phyloP scores from a whole-genome alignment of 2,797 vertebrate species.

The Gorsachius magnificus region DNA sequence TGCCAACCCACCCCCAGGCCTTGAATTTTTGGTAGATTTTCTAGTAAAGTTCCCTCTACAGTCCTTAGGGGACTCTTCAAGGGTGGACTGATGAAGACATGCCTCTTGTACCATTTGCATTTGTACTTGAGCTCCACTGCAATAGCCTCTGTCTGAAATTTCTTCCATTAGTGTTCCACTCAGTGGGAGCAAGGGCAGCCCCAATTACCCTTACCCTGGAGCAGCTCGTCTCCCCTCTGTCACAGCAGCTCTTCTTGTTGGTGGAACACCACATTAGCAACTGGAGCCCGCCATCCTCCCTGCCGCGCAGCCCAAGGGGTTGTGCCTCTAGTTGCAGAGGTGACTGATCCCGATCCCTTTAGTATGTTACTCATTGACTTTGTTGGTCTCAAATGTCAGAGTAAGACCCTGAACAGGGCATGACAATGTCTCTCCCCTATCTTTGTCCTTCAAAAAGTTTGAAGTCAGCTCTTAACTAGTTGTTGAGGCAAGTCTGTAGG shows the following conservation, averaged over 20 bases:
- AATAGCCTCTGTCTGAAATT: neutral
- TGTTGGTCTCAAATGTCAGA: neutral
- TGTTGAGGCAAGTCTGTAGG: neutral
- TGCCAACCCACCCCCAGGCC: slow-evolving; percentile 53
- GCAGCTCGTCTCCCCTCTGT: neutral
- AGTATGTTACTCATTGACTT: neutral
- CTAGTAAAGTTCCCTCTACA: slow-evolving; percentile 30
- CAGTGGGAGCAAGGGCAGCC: neutral
- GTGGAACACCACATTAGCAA: neutral
- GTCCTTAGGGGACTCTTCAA: slow-evolving; percentile 25
- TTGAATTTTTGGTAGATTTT: slow-evolving; percentile 49
- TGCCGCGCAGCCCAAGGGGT: neutral
- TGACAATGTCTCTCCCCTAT: neutral
- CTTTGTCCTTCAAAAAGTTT: neutral
- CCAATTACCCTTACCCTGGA: neutral
- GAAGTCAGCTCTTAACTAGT: neutral
- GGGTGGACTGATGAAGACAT: neutral
- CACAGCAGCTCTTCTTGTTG: neutral
- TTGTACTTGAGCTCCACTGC: neutral
- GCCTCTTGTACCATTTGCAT: neutral
- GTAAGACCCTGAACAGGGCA: neutral
- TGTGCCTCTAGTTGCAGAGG: neutral
- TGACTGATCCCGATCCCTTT: neutral
- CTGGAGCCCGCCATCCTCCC: neutral
- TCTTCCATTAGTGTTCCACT: neutral